These are phyloP conservation scores for Callosobruchus maculatus DNA, from an alignment of 2,888 invertebrate genomes.

Conservation along the genomic window DNA sequence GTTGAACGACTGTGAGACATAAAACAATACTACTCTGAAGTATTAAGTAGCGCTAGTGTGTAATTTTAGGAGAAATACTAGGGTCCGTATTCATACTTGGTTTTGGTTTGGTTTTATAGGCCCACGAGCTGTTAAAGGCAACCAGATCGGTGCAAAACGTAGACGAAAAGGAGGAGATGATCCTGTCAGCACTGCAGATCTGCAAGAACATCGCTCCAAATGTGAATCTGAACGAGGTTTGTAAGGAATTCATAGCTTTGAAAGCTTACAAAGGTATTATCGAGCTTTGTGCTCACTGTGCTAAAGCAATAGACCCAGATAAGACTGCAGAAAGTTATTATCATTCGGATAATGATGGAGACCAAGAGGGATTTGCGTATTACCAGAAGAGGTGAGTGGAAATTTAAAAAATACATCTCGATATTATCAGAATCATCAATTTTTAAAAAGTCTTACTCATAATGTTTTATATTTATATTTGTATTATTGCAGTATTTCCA, in stretches of 20 bases:
- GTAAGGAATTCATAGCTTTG: constrained; percentile 75
- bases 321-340: constrained; percentile 85
- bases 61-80: too few species aligned
- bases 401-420: background rate
- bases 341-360: constrained; percentile 75
- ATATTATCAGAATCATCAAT: too few species aligned
- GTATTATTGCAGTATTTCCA: too few species aligned
- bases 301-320: constrained; percentile 83
- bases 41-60: too few species aligned
- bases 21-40: too few species aligned
- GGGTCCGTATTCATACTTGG: too few species aligned
- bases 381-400: constrained; percentile 33
- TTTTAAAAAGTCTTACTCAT: too few species aligned
- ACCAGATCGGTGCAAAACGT: constrained; percentile 72
- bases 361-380: constrained; percentile 65
- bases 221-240: constrained; percentile 79
- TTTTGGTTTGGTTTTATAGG: too few species aligned
- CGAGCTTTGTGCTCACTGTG: constrained; percentile 81
- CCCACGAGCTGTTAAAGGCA: constrained; percentile 82
- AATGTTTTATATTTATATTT: too few species aligned
- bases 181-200: constrained; percentile 74
- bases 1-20: too few species aligned
- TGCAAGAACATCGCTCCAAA: constrained; percentile 88
- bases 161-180: constrained; percentile 72
- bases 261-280: constrained; percentile 87